Evolutionary conservation across 2,797 vertebrate species (phyloP).

Genomic region (Gallirallus australis): DNA sequence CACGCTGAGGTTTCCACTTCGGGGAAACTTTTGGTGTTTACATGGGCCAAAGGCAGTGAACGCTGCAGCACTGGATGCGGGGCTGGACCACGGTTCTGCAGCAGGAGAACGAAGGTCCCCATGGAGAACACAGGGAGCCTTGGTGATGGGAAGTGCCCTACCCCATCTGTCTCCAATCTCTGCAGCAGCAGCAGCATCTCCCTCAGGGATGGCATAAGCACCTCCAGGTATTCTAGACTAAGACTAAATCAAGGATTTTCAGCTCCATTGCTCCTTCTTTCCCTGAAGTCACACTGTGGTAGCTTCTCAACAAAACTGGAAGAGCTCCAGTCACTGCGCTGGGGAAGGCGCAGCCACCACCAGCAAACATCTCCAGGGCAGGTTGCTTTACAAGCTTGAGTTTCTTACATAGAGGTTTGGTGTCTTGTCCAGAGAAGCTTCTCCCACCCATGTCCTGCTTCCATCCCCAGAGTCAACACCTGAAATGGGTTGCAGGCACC

Average conservation of each 20-base stretch:
- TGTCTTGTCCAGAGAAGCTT: fast-evolving
- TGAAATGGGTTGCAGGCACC: fast-evolving
- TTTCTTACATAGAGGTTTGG: not conserved
- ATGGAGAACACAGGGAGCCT: not conserved
- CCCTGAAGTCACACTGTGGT: not conserved
- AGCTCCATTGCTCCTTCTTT: not conserved
- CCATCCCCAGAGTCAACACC: not conserved
- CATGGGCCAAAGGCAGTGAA: not conserved
- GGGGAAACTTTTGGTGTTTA: not conserved
- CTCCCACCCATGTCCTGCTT: too few relatives aligned
- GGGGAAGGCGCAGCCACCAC: not conserved
- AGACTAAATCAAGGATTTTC: not conserved
- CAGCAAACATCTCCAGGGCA: not conserved
- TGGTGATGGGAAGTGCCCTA: not conserved
- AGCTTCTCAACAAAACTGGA: not conserved
- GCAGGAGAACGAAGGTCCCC: not conserved
- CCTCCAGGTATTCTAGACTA: not conserved
- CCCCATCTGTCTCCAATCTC: fast-evolving
- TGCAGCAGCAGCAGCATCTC: not conserved
- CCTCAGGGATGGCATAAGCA: not conserved
- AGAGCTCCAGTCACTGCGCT: fast-evolving
- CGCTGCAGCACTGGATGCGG: not conserved
- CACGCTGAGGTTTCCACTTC: not conserved
- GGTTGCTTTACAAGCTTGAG: not conserved
- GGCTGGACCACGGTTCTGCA: not conserved